Evolutionary conservation across 2,797 vertebrate genomes (phyloP), one percentile per base, ranked within the genome.

Genomic region (Melopsittacus undulatus): DNA sequence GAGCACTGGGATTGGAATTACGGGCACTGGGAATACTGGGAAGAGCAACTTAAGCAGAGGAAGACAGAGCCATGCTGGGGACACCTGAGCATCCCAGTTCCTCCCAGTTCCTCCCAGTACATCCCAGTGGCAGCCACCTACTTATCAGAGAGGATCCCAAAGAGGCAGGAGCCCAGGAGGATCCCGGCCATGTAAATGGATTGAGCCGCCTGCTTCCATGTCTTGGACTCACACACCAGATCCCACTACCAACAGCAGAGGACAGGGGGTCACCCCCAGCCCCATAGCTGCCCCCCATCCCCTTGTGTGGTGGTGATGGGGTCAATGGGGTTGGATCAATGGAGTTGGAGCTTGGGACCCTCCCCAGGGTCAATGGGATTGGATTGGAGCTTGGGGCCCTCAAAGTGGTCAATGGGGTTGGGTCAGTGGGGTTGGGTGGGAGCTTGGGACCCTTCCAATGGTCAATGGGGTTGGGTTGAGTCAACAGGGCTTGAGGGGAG

Each of bases 171-270:
- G 57, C 99, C 99, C 36, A 98, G 70, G 48, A 99, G 98, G 80
- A 99, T 98, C 13, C 99, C 99, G 23, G 97, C 98, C 99, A 99
- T 99, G 91, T 99, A 99, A 77, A 98, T 36, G 7, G 98, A 98
- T 77, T 99, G 98, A 36, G 97, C 97, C 98, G 98, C 98, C 96
- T 98, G 97, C 69, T 98, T 97, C 79, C 98, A 70, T 13, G 82
- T 94, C 78, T 97, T 98, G 36, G 91, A 61, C 38, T 98, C 97
- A 27, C 99, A 99, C 95, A 99, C 99, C 96, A 99, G 96, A 92
- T 99, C 84, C 98, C 99, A 99, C 98, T 99, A 95, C 34, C 72
- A 7, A 3, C 27, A 0, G 23, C 36, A 36, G 86, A 46, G 52
- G 34, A 20, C 21, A 22, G 4, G 29, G 49, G 26, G 45, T 46